These are phyloP conservation scores for Falco concolor DNA, from an alignment of 2,797 vertebrate species.

Conservation along the genomic window DNA sequence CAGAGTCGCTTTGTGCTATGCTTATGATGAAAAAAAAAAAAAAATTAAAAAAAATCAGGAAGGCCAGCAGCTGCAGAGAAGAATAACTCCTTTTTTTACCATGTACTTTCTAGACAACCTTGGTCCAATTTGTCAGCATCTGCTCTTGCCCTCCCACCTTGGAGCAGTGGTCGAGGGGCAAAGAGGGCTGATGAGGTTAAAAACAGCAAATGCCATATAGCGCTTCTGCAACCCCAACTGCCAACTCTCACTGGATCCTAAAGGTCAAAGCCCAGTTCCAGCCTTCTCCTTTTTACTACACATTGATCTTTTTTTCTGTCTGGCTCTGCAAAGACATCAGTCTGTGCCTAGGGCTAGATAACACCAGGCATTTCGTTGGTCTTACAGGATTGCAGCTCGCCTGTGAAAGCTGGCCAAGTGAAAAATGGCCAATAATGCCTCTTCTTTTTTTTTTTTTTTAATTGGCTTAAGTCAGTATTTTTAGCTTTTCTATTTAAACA, in stretches of 20 bases:
- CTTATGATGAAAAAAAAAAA: background rate
- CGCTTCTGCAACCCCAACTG: background rate
- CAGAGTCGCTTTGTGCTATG: background rate
- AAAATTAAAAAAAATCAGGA: background rate
- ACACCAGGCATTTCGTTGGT: background rate
- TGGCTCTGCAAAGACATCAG: background rate
- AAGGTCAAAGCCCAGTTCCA: background rate
- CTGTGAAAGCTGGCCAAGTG: background rate
- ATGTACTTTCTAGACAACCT: background rate
- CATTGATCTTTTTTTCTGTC: background rate
- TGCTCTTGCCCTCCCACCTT: background rate
- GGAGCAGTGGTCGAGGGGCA: fast-evolving
- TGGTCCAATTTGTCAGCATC: background rate
- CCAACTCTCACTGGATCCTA: background rate
- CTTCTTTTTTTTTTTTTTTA: background rate
- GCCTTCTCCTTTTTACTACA: background rate
- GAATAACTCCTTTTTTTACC: background rate
- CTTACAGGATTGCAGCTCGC: background rate
- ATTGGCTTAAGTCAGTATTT: background rate
- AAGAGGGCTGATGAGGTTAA: background rate
- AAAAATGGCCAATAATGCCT: background rate
- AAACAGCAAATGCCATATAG: background rate
- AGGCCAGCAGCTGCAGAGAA: background rate
- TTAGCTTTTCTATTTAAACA: background rate
- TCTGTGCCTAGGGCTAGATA: background rate